phyloP scores from a whole-genome alignment of 1,140 invertebrate species.

The Cryptotermes secundus region DNA sequence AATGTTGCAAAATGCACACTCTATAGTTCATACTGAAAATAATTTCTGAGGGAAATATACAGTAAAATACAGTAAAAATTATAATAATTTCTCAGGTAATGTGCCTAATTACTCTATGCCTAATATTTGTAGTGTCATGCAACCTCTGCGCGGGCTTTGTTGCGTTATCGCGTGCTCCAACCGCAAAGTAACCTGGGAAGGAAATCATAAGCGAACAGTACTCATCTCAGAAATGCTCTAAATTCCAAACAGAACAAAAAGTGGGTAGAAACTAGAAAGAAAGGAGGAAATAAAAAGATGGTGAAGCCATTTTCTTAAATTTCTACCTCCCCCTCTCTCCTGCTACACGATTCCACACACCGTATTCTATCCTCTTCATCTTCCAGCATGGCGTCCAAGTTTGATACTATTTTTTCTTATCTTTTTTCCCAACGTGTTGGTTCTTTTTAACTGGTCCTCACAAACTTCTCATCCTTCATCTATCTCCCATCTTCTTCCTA shows the following conservation, averaged over 20 bases:
- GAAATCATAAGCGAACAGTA: not conserved
- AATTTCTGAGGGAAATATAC: too few relatives aligned
- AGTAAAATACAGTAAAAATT: too few relatives aligned
- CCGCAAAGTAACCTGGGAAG: not conserved
- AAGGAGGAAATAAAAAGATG: not conserved
- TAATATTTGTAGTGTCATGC: not conserved
- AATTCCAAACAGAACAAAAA: not conserved
- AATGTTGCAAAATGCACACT: too few relatives aligned
- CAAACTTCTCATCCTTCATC: slow-evolving; percentile 19
- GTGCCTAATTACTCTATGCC: too few relatives aligned
- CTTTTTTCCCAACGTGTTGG: not conserved
- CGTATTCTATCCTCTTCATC: slow-evolving; percentile 6
- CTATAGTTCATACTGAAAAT: too few relatives aligned
- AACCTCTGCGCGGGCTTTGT: not conserved
- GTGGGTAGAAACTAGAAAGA: not conserved
- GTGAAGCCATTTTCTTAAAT: not conserved
- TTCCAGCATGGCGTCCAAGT: slow-evolving; percentile 17
- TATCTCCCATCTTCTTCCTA: not conserved
- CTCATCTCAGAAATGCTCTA: slow-evolving; percentile 5
- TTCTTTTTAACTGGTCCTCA: slow-evolving; percentile 16
- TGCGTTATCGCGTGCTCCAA: not conserved
- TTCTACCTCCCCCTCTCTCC: not conserved
- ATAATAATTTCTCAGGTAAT: too few relatives aligned
- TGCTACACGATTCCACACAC: not conserved
- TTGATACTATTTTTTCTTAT: not conserved